Percentiles rank a stretch among this genome's conserved stretches.
phyloP scores from a whole-genome alignment of 2,888 invertebrate genomes.

The Sipha maydis region DNA sequence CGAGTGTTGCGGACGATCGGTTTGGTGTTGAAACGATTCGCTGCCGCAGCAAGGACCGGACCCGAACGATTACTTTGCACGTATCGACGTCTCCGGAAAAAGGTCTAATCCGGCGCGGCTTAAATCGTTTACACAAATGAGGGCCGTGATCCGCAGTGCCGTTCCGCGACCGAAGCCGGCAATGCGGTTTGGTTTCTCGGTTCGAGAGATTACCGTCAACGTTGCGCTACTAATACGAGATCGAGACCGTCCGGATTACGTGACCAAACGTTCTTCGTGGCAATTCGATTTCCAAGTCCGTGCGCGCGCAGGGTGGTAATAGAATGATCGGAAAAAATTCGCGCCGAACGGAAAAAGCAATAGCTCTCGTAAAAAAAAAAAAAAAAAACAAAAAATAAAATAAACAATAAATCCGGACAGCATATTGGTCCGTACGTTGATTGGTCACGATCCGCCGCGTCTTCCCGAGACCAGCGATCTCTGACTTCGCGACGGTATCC shows the following conservation, averaged over 20 bases:
- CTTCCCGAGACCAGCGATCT: too few species aligned
- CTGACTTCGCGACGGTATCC: too few species aligned
- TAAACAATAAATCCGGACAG: too few species aligned
- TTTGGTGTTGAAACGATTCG: slow-evolving; percentile 12
- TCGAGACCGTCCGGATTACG: neutral
- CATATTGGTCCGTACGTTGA: too few species aligned
- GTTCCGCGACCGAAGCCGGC: neutral
- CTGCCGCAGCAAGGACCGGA: neutral
- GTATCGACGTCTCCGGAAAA: neutral
- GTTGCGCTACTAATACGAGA: neutral
- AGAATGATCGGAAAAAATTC: too few species aligned
- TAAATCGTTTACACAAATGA: slow-evolving; percentile 28
- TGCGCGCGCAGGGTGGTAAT: neutral
- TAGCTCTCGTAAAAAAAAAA: too few species aligned
- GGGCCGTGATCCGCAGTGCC: too few species aligned
- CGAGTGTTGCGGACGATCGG: neutral
- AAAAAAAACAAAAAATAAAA: too few species aligned
- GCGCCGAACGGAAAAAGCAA: too few species aligned
- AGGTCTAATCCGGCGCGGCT: slow-evolving; percentile 20
- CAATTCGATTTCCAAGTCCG: neutral
- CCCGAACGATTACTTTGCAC: neutral
- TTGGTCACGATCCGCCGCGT: too few species aligned
- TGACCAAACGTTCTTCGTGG: neutral
- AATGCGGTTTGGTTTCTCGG: neutral
- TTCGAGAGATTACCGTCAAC: neutral